Conservation (phyloP, 37 sponge, comb jelly and placozoan species). For the Axinella damicornis region DNA sequence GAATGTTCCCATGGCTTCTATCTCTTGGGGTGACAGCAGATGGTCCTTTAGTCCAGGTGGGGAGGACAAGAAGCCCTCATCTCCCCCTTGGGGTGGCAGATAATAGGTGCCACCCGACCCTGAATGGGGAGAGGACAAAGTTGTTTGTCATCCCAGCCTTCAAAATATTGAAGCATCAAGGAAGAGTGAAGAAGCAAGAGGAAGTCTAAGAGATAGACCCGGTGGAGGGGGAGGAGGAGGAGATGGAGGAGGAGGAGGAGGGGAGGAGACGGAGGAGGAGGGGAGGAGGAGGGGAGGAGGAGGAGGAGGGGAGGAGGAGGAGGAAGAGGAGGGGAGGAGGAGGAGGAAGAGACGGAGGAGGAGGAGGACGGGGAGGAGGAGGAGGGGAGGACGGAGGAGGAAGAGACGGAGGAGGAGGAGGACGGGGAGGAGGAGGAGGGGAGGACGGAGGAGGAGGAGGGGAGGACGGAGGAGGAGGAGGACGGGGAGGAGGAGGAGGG, state of each 20-base stretch:
- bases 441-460: not conserved
- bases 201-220: not conserved
- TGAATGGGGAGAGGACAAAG: too few species aligned
- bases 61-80: constrained; percentile 36
- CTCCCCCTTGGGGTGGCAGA: constrained; percentile 18
- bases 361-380: not conserved
- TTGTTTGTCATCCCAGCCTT: too few species aligned
- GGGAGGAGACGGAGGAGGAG: too few species aligned
- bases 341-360: too few species aligned
- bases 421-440: not conserved
- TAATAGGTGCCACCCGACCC: not conserved
- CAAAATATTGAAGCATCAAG: too few species aligned
- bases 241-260: not conserved
- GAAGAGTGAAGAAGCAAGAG: not conserved
- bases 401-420: not conserved
- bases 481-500: not conserved
- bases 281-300: not conserved
- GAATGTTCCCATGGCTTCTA: not conserved
- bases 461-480: not conserved
- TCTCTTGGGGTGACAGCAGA: constrained; percentile 40
- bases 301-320: not conserved
- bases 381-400: not conserved
- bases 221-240: not conserved
- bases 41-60: not conserved
- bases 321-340: not conserved